Conservation (phyloP, 2,113 vertebrate genomes). For the Phaethornis superciliosus region DNA sequence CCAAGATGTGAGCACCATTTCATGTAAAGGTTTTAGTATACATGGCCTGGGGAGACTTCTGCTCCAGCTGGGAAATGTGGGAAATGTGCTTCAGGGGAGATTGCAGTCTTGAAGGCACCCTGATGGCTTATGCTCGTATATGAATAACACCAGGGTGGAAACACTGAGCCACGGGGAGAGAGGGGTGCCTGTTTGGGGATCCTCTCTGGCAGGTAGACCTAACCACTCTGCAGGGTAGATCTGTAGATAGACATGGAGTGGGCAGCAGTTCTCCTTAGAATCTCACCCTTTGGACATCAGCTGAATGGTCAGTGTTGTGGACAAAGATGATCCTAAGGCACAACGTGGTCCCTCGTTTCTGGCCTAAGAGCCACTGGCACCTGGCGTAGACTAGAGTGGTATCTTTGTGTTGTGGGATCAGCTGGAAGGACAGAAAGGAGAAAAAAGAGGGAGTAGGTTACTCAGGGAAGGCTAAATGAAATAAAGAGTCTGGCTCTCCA, state of each 20-base stretch:
- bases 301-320: not conserved
- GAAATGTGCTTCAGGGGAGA: not conserved
- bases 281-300: not conserved
- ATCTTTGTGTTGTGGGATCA: not conserved
- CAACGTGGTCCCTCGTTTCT: not conserved
- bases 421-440: not conserved
- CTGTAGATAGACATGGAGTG: fast-evolving
- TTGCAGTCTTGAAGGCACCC: not conserved
- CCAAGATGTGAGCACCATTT: not conserved
- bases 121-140: not conserved
- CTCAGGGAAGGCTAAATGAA: not conserved
- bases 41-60: not conserved
- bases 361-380: not conserved
- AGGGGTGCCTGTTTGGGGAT: not conserved
- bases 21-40: not conserved
- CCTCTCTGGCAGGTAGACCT: not conserved
- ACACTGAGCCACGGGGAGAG: not conserved
- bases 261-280: too few species aligned
- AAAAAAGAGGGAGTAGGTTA: not conserved
- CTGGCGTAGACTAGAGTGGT: not conserved
- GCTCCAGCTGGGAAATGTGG: fast-evolving
- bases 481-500: not conserved
- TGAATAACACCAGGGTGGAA: not conserved
- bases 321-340: not conserved
- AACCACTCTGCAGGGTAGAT: not conserved